These are phyloP conservation scores for Stomatorhinus ivindoensis DNA, from an alignment of 2,113 vertebrate species.

Conservation along the genomic window DNA sequence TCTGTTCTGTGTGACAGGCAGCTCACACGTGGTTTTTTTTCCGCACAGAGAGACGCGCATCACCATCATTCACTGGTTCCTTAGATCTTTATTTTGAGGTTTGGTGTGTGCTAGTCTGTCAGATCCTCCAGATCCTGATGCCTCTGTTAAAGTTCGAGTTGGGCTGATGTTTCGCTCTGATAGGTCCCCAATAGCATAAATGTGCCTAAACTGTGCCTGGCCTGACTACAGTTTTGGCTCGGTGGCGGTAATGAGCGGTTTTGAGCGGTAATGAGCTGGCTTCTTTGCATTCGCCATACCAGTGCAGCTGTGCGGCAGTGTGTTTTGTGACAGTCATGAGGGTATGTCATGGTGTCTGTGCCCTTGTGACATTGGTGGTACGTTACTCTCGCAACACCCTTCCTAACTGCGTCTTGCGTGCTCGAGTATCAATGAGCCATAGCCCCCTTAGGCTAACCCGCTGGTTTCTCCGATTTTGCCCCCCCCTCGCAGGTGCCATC, in stretches of 20 bases:
- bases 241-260: no score
- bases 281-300: background rate
- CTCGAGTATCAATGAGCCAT: background rate
- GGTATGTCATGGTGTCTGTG: background rate
- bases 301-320: background rate
- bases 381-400: no score
- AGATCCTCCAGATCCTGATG: background rate
- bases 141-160: background rate
- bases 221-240: background rate
- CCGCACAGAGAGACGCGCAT: background rate
- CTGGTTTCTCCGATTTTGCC: background rate
- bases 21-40: background rate
- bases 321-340: background rate
- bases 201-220: background rate
- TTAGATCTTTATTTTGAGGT: background rate
- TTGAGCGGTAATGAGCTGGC: background rate
- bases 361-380: background rate
- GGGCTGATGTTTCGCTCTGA: background rate
- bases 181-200: background rate
- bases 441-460: background rate
- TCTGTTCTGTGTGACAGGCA: background rate
- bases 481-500: slow-evolving; percentile 69
- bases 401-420: background rate
- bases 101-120: background rate
- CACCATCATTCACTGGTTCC: background rate